Base-by-base conservation (phyloP, 2,888 invertebrate genomes). In the Elysia crispata region DNA sequence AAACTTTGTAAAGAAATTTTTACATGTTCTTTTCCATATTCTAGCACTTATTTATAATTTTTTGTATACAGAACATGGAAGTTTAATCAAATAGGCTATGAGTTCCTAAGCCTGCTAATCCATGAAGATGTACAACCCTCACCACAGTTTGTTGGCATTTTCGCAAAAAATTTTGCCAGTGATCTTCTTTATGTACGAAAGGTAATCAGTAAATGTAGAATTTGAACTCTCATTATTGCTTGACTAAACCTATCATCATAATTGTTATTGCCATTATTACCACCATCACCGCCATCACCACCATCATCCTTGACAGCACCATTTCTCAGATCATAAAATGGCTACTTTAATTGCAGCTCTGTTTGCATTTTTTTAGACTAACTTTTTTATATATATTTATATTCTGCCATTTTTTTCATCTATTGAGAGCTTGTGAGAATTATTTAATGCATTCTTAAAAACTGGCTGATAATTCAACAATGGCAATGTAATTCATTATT, bases 171-270 rank as follows among this genome's bases (percentile, higher is more conserved):
- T 3, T 93, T 96, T 0, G 93, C 96, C 1, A 95, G 95, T 91
- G 97, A 97, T 87, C 95, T 96, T n/a, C 93, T 97, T 41, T 93
- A 94, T n/a, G 95, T 97, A 41, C 94, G 97, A 50, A 95, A 96
- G 91, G 92, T 93, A 81, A 69, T 85, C 31, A 30, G 25, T 69
- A 70, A 57, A 15, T 41, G 50, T n/a, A 74, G 3, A 41, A n/a
- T n/a, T n/a, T n/a, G n/a, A n/a, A n/a, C n/a, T n/a, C n/a, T n/a
- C n/a, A n/a, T n/a, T n/a, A n/a, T n/a, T n/a, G n/a, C n/a, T n/a
- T n/a, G n/a, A n/a, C n/a, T n/a, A n/a, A n/a, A 41, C 41, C 3
- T 41, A 60, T 60, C 15, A 13, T 13, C 15, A 60, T 60, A 6
- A 13, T 13, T 5, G 25, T 13, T 25, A 60, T 3, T 15, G 5